These are phyloP conservation scores for Psittacula cyanocephala DNA, from an alignment of 2,113 vertebrate species.

Conservation along the genomic window DNA sequence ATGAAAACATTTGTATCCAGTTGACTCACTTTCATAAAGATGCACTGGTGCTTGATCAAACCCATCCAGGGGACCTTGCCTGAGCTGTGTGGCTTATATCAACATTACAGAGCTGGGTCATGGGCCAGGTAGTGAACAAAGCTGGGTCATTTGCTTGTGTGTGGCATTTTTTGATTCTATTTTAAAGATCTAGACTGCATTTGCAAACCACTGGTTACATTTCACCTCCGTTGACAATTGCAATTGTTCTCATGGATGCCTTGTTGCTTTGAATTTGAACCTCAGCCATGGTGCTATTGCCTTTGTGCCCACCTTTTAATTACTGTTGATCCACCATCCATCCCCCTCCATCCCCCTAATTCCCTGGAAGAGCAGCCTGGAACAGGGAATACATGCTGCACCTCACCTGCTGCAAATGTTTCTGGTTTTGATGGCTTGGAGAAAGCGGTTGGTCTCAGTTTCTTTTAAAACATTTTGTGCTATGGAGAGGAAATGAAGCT, in stretches of 20 bases:
- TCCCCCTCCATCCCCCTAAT: no score
- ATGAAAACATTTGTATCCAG: slow-evolving; percentile 10
- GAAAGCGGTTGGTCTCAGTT: not conserved
- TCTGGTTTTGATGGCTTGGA: slow-evolving; percentile 23
- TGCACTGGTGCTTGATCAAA: not conserved
- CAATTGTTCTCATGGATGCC: not conserved
- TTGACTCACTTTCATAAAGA: not conserved
- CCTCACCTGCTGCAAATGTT: not conserved
- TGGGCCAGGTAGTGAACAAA: not conserved
- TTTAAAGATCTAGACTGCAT: not conserved
- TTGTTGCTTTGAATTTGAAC: not conserved
- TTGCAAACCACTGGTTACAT: not conserved
- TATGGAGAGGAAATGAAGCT: not conserved
- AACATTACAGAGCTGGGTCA: not conserved
- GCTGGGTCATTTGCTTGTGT: not conserved
- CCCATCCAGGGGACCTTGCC: not conserved
- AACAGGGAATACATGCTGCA: not conserved
- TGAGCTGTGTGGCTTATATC: not conserved
- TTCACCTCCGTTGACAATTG: not conserved
- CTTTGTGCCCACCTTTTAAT: not conserved
- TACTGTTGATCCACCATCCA: not conserved
- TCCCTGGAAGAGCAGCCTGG: not conserved
- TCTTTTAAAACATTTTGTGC: slow-evolving; percentile 38
- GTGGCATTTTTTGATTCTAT: not conserved
- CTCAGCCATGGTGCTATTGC: not conserved